Evolutionary conservation across 1,140 invertebrate genomes (phyloP).

Genomic region (Chelonus insularis): DNA sequence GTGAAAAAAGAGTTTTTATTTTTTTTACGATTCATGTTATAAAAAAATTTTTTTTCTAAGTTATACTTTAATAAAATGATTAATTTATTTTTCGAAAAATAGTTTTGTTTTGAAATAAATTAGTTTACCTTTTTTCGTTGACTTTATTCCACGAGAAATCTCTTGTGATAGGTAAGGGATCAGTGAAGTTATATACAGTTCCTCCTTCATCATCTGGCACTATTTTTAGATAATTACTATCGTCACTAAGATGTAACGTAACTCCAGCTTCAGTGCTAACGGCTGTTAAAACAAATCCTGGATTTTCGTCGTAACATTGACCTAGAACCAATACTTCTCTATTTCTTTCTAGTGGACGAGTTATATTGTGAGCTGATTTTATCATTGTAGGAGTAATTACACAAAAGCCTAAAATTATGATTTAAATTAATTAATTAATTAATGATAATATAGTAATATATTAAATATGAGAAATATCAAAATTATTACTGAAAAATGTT

Average conservation of each 20-base stretch:
- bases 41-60: constrained; percentile 17
- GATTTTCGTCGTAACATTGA: constrained; percentile 51
- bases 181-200: constrained; percentile 46
- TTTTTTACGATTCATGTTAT: neutral
- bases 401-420: constrained; percentile 54
- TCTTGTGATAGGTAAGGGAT: constrained; percentile 38
- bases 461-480: neutral
- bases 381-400: constrained; percentile 43
- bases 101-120: neutral
- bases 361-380: constrained; percentile 46
- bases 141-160: constrained; percentile 45
- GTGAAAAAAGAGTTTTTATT: constrained; percentile 8
- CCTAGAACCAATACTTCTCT: constrained; percentile 49
- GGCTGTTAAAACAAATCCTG: constrained; percentile 47
- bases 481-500: constrained; percentile 45
- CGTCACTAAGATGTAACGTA: constrained; percentile 47
- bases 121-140: constrained; percentile 49
- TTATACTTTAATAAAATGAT: constrained; percentile 13
- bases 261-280: constrained; percentile 37
- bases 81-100: too few species aligned
- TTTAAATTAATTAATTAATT: too few species aligned
- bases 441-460: too few species aligned
- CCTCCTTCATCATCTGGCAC: constrained; percentile 40
- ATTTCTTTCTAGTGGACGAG: constrained; percentile 35
- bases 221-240: constrained; percentile 48